Evolutionary conservation across 2,888 invertebrate genomes (phyloP).

Genomic region (Xestia rhomboidea): DNA sequence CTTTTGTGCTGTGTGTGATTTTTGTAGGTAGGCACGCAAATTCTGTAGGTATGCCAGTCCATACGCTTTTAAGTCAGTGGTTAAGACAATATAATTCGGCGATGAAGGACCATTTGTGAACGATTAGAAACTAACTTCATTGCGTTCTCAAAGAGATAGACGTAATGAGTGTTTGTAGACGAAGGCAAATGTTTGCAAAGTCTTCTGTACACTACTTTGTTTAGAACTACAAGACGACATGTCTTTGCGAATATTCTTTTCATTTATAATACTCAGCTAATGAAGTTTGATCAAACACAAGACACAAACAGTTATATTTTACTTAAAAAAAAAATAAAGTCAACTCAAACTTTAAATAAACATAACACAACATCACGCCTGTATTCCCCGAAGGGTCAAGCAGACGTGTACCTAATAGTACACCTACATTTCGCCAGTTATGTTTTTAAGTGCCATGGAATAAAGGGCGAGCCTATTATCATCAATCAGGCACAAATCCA

Average conservation of each 20-base stretch:
- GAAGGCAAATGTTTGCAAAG: constrained; percentile 39
- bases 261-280: constrained; percentile 3
- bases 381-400: too few species aligned
- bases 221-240: constrained; percentile 1
- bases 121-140: constrained; percentile 42
- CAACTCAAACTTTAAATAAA: not conserved
- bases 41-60: not conserved
- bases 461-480: too few species aligned
- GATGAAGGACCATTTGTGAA: constrained; percentile 16
- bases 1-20: not conserved
- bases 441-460: too few species aligned
- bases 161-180: constrained; percentile 46
- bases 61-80: not conserved
- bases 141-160: constrained; percentile 38
- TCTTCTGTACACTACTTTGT: constrained; percentile 24
- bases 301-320: not conserved
- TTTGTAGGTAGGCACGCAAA: too few species aligned
- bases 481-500: too few species aligned
- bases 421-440: too few species aligned
- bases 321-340: not conserved
- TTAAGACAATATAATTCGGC: constrained; percentile 30
- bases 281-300: constrained; percentile 19
- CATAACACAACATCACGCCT: too few species aligned
- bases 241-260: constrained; percentile 10
- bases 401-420: too few species aligned